phyloP scores from a whole-genome alignment of 2,113 vertebrate genomes.

The Patagioenas fasciata region DNA sequence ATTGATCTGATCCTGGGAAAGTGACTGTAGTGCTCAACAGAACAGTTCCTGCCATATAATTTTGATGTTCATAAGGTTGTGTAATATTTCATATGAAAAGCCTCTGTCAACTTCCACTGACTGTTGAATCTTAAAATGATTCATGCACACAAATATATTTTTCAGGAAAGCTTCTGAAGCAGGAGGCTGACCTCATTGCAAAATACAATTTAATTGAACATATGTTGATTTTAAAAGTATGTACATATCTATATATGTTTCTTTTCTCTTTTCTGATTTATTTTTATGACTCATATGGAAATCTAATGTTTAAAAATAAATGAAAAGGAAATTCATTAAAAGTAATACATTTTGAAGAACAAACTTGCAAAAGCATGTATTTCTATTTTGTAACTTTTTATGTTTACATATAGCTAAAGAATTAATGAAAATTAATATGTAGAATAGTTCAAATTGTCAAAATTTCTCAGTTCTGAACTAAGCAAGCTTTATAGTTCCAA shows the following conservation, averaged over 20 bases:
- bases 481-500: not conserved
- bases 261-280: not conserved
- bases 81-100: conserved; percentile 58
- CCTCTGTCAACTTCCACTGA: conserved; percentile 51
- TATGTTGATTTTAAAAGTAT: conserved; percentile 34
- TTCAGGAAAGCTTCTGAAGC: conserved; percentile 31
- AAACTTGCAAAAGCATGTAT: not conserved
- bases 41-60: conserved; percentile 48
- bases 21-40: conserved; percentile 20
- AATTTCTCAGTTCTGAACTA: not conserved
- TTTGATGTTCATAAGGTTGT: conserved; percentile 54
- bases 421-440: not conserved
- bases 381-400: not conserved
- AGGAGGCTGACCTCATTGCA: conserved; percentile 26
- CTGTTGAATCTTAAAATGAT: conserved; percentile 57
- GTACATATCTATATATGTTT: not conserved
- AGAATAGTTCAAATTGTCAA: not conserved
- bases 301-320: not conserved
- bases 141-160: conserved; percentile 50
- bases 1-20: conserved; percentile 63
- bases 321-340: not conserved
- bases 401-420: not conserved
- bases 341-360: not conserved
- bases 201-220: conserved; percentile 49
- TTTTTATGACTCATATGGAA: conserved; percentile 13